Base-by-base conservation (phyloP, 2,113 vertebrate genomes). In the Centrocercus urophasianus region DNA sequence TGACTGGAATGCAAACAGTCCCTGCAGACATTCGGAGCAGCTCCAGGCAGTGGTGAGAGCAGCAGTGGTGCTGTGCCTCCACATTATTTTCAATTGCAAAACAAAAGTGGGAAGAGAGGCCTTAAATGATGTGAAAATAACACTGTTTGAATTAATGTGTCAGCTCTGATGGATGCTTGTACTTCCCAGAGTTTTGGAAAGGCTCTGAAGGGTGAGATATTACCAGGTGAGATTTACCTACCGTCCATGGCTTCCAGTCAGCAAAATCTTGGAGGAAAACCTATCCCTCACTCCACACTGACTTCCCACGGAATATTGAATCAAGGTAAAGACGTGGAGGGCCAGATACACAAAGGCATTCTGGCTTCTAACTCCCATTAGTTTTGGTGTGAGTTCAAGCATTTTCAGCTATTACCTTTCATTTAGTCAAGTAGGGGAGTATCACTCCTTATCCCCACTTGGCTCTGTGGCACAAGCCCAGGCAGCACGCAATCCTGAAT, bases 191-290 rank as follows among this genome's bases (percentile, higher is more conserved):
- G 91, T 80, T 95, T 80, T 79, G 91, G 83, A 83, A 89, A 87
- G 87, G 60, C 89, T 88, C 75, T 93, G 95, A 93, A 7, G 13
- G 87, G 87, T 88, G 71, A 89, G 75, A 24, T 66, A 92, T 93
- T 93, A 43, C 94, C 93, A 93, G 91, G 93, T 96, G 95, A 95
- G 93, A 94, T 96, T 95, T 97, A 95, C 95, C 95, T 88, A 83
- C 91, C 80, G 75, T 85, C 79, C 85, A 25, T 60, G 69, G 73
- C 78, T 92, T 77, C 45, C 19, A 91, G 91, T 95, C 96, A 93
- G 91, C 91, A 88, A 60, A 94, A 93, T 83, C 88, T 0, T 2
- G 59, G 82, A 71, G 73, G 79, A 81, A 93, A 95, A 91, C 93
- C 88, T 83, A 95, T 95, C 93, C 93, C 88, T 95, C 91, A 95